Evolutionary conservation across 1,140 invertebrate genomes (phyloP), one percentile per base, ranked within the genome.

Genomic region (Wasmannia auropunctata): DNA sequence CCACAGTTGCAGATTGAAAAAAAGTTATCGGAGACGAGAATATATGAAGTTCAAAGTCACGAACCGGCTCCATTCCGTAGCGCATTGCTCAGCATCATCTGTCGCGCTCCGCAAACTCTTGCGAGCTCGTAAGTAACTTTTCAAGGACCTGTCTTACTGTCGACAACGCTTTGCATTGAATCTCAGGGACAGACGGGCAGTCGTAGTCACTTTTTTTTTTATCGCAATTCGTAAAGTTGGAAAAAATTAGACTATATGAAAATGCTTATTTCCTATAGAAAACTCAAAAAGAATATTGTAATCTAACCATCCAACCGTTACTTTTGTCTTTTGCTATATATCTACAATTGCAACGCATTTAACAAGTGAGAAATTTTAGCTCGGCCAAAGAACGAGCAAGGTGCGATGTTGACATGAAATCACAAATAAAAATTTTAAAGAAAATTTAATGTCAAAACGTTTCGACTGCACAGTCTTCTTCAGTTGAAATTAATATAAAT

Each of bases 71-170:
- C n/a, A 56, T 56, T 75, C 31, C 37, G 14, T 22, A 22, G 14
- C 14, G n/a, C 28, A 25, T 22, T 19, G 11, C 70, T 54, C 6
- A 51, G 46, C 28, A 34, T 34, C 46, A 34, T 22, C 49, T 28
- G 16, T 16, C 7, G 14, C 22, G 14, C 22, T 51, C 28, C 25
- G 31, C 49, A 14, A 11, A 3, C 19, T n/a, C 49, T 56, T 14
- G 14, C 49, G 6, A 56, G n/a, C 5, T 56, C 49, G 5, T 74
- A 54, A 74, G 31, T 74, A 34, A 54, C n/a, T 74, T 72, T 74
- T 54, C 34, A 56, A 75, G n/a, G 31, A 11, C n/a, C 51, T n/a
- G 31, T 51, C 43, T 16, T 70, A 25, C 25, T 70, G 14, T 22
- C n/a, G 2, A 56, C n/a, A 19, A 56, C 4, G 14, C 28, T 37